Percentiles rank a stretch among this genome's conserved stretches.
Evolutionary conservation across 1,140 invertebrate genomes (phyloP).

Genomic region (Macrobrachium rosenbergii): DNA sequence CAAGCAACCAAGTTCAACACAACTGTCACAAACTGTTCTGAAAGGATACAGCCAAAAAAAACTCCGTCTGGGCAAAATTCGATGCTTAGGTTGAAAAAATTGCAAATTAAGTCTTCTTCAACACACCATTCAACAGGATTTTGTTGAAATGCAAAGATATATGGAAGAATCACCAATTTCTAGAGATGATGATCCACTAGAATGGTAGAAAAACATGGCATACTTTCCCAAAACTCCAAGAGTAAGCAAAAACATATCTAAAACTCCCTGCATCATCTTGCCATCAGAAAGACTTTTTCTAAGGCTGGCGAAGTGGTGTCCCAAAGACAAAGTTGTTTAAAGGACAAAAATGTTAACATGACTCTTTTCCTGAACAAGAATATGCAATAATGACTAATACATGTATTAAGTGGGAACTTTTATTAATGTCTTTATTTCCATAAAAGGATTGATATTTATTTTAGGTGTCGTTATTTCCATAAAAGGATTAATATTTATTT

Average conservation of each 20-base stretch:
- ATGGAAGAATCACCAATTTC: conserved; percentile 1
- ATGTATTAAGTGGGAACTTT: too few species aligned
- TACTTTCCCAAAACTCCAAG: conserved; percentile 11
- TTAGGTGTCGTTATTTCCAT: too few species aligned
- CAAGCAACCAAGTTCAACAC: neutral
- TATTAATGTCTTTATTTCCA: too few species aligned
- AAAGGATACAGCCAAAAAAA: conserved; percentile 16
- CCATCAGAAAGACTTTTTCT: conserved; percentile 34
- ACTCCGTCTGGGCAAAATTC: conserved; percentile 9
- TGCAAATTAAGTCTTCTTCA: conserved; percentile 3
- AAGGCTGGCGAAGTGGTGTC: conserved; percentile 25
- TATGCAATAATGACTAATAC: neutral
- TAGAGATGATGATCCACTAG: conserved; percentile 10
- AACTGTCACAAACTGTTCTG: neutral
- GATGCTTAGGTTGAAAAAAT: conserved; percentile 15
- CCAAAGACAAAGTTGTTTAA: conserved; percentile 3
- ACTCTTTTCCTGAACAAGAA: conserved; percentile 36
- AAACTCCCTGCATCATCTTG: conserved; percentile 22
- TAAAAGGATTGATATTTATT: too few species aligned
- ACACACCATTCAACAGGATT: neutral
- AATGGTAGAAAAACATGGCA: conserved; percentile 21
- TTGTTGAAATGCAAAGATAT: neutral
- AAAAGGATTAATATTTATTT: too few species aligned
- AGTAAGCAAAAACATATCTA: conserved; percentile 3
- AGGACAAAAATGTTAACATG: conserved; percentile 35